Evolutionary conservation across 2,888 invertebrate genomes (phyloP).

Genomic region (Drosophila neotestacea): DNA sequence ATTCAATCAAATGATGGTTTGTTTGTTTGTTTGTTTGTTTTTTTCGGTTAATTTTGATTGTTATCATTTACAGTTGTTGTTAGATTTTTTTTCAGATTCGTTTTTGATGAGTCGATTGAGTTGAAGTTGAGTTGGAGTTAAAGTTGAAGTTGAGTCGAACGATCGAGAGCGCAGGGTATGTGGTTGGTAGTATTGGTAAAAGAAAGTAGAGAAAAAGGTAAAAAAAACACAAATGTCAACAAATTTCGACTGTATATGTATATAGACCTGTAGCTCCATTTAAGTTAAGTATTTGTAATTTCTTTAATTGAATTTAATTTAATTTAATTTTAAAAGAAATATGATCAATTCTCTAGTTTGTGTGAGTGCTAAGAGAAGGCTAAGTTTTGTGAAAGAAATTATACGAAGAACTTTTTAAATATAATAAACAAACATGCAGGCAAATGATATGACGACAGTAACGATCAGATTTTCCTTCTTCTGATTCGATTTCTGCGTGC

Average conservation of each 20-base stretch:
- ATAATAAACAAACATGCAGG: conserved; percentile 47
- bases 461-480: conserved; percentile 16
- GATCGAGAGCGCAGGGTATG: conserved; percentile 69
- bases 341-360: conserved; percentile 26
- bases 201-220: conserved; percentile 71
- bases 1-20: conserved; percentile 63
- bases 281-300: conserved; percentile 10
- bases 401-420: conserved; percentile 12
- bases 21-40: conserved; percentile 25
- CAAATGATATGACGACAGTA: conserved; percentile 44
- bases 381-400: conserved; percentile 14
- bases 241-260: conserved; percentile 56
- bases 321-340: not conserved
- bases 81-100: conserved; percentile 58
- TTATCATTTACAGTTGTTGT: conserved; percentile 62
- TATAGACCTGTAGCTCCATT: conserved; percentile 35
- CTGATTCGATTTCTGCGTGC: conserved; percentile 15
- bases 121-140: conserved; percentile 55
- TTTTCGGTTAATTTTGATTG: conserved; percentile 58
- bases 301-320: conserved; percentile 5
- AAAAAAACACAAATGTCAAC: conserved; percentile 74
- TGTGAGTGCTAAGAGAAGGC: conserved; percentile 47
- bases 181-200: conserved; percentile 63
- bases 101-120: conserved; percentile 66
- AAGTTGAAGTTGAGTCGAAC: conserved; percentile 62